Conservation (phyloP, 2,797 vertebrate genomes). For the Protonibea diacanthus region DNA sequence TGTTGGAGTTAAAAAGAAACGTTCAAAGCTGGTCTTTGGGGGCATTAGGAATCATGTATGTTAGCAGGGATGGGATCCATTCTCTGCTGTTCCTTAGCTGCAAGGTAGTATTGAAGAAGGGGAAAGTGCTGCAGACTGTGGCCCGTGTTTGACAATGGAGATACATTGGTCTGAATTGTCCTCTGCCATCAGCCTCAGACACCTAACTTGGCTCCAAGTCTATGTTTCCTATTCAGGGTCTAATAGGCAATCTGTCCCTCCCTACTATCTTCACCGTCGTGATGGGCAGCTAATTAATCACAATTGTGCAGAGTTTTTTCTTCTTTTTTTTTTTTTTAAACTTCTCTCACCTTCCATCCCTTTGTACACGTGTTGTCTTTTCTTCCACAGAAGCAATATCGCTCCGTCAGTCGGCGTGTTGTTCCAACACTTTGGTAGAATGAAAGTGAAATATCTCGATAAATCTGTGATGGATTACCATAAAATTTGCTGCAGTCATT, state of each 20-base stretch:
- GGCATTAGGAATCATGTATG: background rate
- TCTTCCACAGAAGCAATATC: background rate
- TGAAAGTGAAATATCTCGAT: slow-evolving; percentile 1
- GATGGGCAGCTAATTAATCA: slow-evolving; percentile 81
- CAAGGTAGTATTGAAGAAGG: background rate
- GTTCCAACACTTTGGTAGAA: background rate
- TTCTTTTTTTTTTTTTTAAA: background rate
- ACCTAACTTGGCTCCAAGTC: slow-evolving; percentile 53
- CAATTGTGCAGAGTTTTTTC: slow-evolving; percentile 48
- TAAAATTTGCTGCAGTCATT: background rate
- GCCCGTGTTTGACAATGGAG: slow-evolving; percentile 38
- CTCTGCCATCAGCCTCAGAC: slow-evolving; percentile 58
- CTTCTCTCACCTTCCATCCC: slow-evolving; percentile 8
- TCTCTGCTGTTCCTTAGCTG: background rate
- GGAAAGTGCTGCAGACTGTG: background rate
- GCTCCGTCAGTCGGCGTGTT: background rate
- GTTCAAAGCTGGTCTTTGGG: background rate
- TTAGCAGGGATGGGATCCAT: background rate
- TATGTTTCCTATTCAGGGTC: slow-evolving; percentile 60
- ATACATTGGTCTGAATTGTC: slow-evolving; percentile 52
- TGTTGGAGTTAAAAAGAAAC: background rate
- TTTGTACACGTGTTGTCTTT: slow-evolving; percentile 30
- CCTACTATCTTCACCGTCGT: slow-evolving; percentile 50
- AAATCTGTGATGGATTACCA: background rate
- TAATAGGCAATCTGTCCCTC: slow-evolving; percentile 73